phyloP scores from a whole-genome alignment of 2,797 vertebrate species.

The Hirundo rustica region DNA sequence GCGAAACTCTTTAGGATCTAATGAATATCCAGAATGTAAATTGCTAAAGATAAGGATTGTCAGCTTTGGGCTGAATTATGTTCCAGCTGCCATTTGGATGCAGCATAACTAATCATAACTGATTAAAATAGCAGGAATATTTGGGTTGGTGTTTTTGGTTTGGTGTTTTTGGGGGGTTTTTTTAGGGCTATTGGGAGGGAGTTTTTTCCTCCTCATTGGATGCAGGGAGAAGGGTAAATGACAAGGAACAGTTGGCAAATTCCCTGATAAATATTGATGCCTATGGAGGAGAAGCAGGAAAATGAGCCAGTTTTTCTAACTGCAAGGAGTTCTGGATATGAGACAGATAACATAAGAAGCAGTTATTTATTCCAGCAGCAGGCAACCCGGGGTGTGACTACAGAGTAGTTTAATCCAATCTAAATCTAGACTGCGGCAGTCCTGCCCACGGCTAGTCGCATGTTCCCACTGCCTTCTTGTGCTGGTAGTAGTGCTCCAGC shows the following conservation, averaged over 20 bases:
- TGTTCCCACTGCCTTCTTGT: conserved; percentile 52
- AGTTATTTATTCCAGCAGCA: conserved; percentile 57
- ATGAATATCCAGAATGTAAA: background rate
- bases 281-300: conserved; percentile 35
- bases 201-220: background rate
- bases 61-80: background rate
- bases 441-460: conserved; percentile 23
- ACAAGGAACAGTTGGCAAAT: conserved; percentile 56
- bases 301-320: conserved; percentile 39
- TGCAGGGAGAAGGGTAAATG: conserved; percentile 30
- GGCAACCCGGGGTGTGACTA: conserved; percentile 46
- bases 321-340: conserved; percentile 19
- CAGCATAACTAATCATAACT: background rate
- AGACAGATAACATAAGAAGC: conserved; percentile 49
- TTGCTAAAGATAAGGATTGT: background rate
- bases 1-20: background rate
- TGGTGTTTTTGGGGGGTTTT: background rate
- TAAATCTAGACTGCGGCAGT: conserved; percentile 54
- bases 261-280: conserved; percentile 63
- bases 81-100: background rate
- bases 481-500: conserved; percentile 45
- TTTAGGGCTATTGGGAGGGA: background rate
- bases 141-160: background rate
- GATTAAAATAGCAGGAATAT: background rate
- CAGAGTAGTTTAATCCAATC: conserved; percentile 52